A percentile compares a stretch with the other conserved stretches of the same genome.
Evolutionary conservation across 2,888 invertebrate genomes (phyloP).

Genomic region (Epinotia nisella): DNA sequence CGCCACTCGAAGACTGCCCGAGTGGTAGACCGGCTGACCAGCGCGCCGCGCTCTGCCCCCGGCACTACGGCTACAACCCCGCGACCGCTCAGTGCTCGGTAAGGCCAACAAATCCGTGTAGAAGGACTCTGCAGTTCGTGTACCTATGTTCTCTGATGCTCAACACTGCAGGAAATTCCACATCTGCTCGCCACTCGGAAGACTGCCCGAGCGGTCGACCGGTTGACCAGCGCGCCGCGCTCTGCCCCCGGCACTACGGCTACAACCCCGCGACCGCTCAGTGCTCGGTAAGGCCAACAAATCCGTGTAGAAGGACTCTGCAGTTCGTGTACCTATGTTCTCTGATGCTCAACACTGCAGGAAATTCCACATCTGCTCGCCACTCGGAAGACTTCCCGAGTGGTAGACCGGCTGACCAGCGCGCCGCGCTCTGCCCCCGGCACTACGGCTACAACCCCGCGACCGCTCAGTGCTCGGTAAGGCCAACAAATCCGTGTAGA

Average conservation of each 20-base stretch:
- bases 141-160: slow-evolving; percentile 72
- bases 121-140: no score
- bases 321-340: no score
- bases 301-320: no score
- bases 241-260: slow-evolving; percentile 75
- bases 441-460: no score
- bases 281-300: slow-evolving; percentile 66
- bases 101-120: slow-evolving; percentile 38
- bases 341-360: no score
- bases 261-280: slow-evolving; percentile 75
- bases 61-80: slow-evolving; percentile 75
- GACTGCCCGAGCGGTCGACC: slow-evolving; percentile 67
- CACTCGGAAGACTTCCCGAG: no score
- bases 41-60: slow-evolving; percentile 70
- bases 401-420: no score
- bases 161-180: slow-evolving; percentile 78
- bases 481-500: no score
- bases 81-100: slow-evolving; percentile 77
- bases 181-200: slow-evolving; percentile 74
- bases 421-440: no score
- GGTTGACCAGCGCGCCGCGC: slow-evolving; percentile 65
- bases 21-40: slow-evolving; percentile 74
- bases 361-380: no score
- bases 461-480: no score
- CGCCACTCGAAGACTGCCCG: slow-evolving; percentile 70